These are phyloP conservation scores for Cotesia chilonis DNA, from an alignment of 1,140 invertebrate species.

Conservation along the genomic window DNA sequence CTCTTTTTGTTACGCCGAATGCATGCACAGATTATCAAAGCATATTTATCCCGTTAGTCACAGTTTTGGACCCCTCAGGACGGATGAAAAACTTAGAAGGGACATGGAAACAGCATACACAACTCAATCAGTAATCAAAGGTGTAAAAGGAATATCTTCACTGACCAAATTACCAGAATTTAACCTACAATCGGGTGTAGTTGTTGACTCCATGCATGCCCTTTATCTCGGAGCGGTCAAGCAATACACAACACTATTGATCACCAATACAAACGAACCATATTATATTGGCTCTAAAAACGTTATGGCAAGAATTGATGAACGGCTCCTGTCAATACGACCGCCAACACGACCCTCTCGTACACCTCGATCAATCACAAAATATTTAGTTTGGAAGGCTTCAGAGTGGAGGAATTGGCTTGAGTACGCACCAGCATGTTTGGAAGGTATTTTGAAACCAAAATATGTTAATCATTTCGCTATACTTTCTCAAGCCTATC, in stretches of 20 bases:
- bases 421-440: not conserved
- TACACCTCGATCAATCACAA: conserved; percentile 1
- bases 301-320: not conserved
- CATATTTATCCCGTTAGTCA: not conserved
- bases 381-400: conserved; percentile 8
- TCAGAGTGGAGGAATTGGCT: conserved; percentile 23
- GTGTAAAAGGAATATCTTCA: conserved; percentile 18
- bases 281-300: conserved; percentile 1
- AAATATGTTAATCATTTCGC: conserved; percentile 9
- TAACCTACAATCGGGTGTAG: not conserved
- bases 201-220: conserved; percentile 31
- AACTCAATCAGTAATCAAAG: not conserved
- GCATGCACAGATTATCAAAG: not conserved
- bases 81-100: not conserved
- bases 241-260: conserved; percentile 21
- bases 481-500: not conserved
- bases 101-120: conserved; percentile 3
- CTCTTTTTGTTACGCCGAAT: conserved; percentile 12
- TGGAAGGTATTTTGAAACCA: not conserved
- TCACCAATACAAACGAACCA: not conserved
- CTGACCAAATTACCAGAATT: conserved; percentile 8
- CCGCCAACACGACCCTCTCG: conserved; percentile 6
- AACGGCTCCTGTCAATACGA: conserved; percentile 5
- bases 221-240: conserved; percentile 12
- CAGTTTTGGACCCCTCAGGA: not conserved